Base-by-base conservation (phyloP, 1,140 invertebrate species). In the Harpegnathos saltator region DNA sequence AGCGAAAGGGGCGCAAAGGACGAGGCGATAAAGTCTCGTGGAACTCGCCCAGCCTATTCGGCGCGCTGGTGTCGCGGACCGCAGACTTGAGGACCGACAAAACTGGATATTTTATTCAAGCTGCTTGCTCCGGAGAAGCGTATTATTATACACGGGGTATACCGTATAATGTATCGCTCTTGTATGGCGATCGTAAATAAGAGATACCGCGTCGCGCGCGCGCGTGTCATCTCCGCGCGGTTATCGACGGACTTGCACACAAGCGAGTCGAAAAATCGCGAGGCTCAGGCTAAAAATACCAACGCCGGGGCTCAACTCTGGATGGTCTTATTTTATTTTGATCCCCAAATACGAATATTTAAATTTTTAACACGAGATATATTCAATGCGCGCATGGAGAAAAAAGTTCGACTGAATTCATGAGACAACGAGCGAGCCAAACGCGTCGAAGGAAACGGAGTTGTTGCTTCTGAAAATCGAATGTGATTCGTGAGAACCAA, bases 31-130 rank as follows among this genome's bases (percentile, higher is more conserved):
- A 88, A 88, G 59, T 88, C 82, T 65, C 71, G 59, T 61, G 50
- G 50, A 63, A 88, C 63, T 87, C 66, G 66, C 58, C 44, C 38
- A 73, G 44, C 58, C 26, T 29, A n/a, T 19, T 24, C 15, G 12
- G 14, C n/a, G 24, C 26, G 48, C 17, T 24, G 50, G 15, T 72
- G 71, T 72, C 22, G 71, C 48, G 58, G 54, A 81, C 72, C 58
- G 44, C 48, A 59, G 59, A 62, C 38, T 69, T 71, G 72, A 56
- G 65, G 81, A 83, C 73, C 75, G 85, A 85, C 78, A 83, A 65
- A 73, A 83, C 68, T 63, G 84, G 77, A 91, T 91, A 91, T 89
- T 86, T 91, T 91, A 90, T 91, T 91, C 85, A 90, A 69, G 68
- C 54, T 66, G 44, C 38, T 66, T 73, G 29, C 82, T n/a, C n/a